Conservation (phyloP, 2,888 invertebrate genomes). For the Ichneumon xanthorius region DNA sequence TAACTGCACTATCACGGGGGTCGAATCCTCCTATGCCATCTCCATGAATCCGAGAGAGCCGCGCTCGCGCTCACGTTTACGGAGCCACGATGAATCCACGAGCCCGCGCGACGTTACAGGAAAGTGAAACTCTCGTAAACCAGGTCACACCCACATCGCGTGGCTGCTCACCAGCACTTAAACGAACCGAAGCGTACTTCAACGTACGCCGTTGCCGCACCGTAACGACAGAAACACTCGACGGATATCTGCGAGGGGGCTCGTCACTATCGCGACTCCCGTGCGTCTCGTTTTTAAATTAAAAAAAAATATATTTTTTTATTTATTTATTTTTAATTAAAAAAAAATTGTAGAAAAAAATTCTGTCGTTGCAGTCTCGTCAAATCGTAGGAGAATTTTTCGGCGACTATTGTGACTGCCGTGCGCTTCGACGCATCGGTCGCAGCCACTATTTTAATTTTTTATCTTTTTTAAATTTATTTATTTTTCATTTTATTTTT, state of each 20-base stretch:
- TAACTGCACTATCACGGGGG: constrained; percentile 77
- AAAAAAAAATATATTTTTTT: background rate
- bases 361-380: too few relatives aligned
- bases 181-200: constrained; percentile 44
- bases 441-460: background rate
- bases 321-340: background rate
- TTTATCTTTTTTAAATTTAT: background rate
- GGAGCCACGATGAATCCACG: constrained; percentile 24
- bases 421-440: background rate
- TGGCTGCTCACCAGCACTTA: constrained; percentile 48
- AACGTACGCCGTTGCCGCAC: constrained; percentile 15
- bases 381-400: too few relatives aligned
- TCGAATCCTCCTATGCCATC: constrained; percentile 80
- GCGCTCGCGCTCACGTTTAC: constrained; percentile 11
- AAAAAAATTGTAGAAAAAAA: too few relatives aligned
- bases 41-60: constrained; percentile 60
- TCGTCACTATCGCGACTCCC: constrained; percentile 14
- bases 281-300: background rate
- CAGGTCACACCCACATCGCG: constrained; percentile 85
- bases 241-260: constrained; percentile 33
- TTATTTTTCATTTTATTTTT: background rate
- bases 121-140: constrained; percentile 85
- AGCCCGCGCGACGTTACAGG: constrained; percentile 80
- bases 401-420: background rate
- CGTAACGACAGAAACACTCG: constrained; percentile 19